Evolutionary conservation across 2,888 invertebrate genomes (phyloP), one percentile per base, ranked within the genome.

Genomic region (Agonopterix heracliana): DNA sequence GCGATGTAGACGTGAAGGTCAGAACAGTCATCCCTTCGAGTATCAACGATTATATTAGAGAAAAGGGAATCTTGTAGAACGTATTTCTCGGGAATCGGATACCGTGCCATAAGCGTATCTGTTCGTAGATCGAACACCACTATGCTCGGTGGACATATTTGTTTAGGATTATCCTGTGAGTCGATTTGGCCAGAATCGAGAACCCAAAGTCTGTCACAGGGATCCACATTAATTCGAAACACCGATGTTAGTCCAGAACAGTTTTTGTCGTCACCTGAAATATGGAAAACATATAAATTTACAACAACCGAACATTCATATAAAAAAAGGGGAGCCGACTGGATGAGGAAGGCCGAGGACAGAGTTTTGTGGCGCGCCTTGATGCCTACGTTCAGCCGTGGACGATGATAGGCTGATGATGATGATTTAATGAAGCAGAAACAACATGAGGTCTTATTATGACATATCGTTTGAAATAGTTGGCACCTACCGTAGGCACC

Each of bases 161-260:
- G 94, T 53, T 90, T 90, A 0, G 94, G 90, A 47, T 84, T 84
- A n/a, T 84, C 81, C 61, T 91, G 90, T 1, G 92, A 90, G 61
- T 95, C 91, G 3, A 93, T 91, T 66, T 93, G 92, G 0, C 96
- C 96, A 0, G 95, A 94, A 74, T 96, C 95, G 51, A 96, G 80
- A 0, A 95, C 90, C 95, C 95, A 96, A 3, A 96, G 81, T 40
- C 95, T 90, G 45, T 93, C 92, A 59, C 96, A 96, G 0, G 90
- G 83, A 71, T 96, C 96, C 0, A 92, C 91, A 61, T 91, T 91
- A 44, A 95, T 85, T 17, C 96, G 90, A 66, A 95, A 95, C 1
- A 95, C 95, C 1, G 95, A 95, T 0, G 93, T 93, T 38, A 95
- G 74, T 38, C 93, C 92, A 2, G 90, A 86, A 64, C 95, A 95